Conservation (phyloP, 2,113 vertebrate genomes). For the Neolamprologus devosi region DNA sequence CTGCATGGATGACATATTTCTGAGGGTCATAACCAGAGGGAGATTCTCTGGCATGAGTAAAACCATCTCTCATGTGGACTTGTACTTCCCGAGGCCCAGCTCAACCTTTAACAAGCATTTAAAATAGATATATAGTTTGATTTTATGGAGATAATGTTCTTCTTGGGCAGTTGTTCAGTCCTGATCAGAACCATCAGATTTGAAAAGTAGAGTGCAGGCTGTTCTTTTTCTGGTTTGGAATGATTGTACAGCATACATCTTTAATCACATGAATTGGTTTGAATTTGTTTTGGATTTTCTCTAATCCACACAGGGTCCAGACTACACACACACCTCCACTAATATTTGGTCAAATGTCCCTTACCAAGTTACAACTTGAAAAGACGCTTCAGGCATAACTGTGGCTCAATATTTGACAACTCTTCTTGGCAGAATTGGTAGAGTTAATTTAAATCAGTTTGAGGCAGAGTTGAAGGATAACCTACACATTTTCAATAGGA, state of each 20-base stretch:
- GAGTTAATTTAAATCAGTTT: not conserved
- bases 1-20: constrained; percentile 12
- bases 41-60: not conserved
- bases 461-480: not conserved
- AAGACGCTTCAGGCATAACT: not conserved
- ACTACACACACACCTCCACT: not conserved
- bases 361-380: not conserved
- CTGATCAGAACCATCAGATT: not conserved
- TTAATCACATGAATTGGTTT: not conserved
- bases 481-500: not conserved
- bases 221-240: not conserved
- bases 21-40: constrained; percentile 11
- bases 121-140: not conserved
- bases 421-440: not conserved
- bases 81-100: not conserved
- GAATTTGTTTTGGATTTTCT: not conserved
- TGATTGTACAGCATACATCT: not conserved
- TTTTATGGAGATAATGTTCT: not conserved
- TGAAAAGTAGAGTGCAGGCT: not conserved
- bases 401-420: not conserved
- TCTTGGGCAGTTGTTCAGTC: not conserved
- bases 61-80: not conserved
- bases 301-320: not conserved
- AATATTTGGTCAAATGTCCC: not conserved
- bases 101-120: not conserved